Evolutionary conservation across 2,797 vertebrate genomes (phyloP), one percentile per base, ranked within the genome.

Genomic region (Sphenopsis melanotis): DNA sequence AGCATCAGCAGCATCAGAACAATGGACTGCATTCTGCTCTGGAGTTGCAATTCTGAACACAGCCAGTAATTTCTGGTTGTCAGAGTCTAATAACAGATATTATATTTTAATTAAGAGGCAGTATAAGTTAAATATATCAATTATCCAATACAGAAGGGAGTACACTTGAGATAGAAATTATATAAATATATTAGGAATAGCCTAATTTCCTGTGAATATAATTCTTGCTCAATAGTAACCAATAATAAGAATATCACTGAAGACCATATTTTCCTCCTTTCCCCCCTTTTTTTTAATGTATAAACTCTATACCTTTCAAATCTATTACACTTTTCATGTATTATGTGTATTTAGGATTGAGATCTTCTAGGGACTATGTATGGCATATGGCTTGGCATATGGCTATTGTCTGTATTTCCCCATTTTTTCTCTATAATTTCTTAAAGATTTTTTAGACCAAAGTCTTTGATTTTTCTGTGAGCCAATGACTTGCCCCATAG

Each of bases 381-480:
- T 91, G 39, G 12, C 78, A 83, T 91, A 47, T 85, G 65, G 47
- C 27, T 84, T 89, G 34, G 72, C 85, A 92, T 74, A 66, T 68
- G 63, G 41, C 53, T 50, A 69, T 42, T 85, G 41, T 76, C 87
- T 88, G 16, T 74, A 88, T 63, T 83, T 60, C 22, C 74, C 26
- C 32, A 69, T 82, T 72, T 68, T 47, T 74, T 56, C 41, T 75
- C 59, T 49, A 22, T 63, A 82, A 74, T 71, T 81, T 77, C 47
- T 65, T 65, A 30, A 76, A 81, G 23, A 83, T 8, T 46, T 93
- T 90, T 87, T 90, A 15, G 69, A 89, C 78, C 39, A 59, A 95
- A 95, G 39, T 39, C 49, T 92, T 78, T 66, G 10, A 57, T 92
- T 81, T 95, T 93, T 87, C 65, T 82, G 16, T 65, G 82, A 95